Base-by-base conservation (phyloP, 2,888 invertebrate species). In the Tillus elongatus region DNA sequence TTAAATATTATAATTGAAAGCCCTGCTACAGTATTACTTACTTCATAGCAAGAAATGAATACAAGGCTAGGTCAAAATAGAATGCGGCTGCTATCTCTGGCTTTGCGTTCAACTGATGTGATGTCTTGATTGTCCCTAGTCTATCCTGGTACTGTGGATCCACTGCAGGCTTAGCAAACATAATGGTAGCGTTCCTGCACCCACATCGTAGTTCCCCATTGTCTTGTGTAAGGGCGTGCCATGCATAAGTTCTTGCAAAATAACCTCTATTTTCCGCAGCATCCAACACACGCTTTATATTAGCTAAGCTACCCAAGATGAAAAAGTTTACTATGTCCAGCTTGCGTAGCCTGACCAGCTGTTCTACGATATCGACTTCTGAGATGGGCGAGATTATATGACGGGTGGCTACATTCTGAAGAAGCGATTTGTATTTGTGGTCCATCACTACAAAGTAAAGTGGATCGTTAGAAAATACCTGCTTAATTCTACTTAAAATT, bases 321-420 rank as follows among this genome's bases (percentile, higher is more conserved):
- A 95, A 93, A 58, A 84, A 90, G 58, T 92, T 90, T 13, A 89
- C 85, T 28, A 93, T 84, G 54, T 91, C 90, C 51, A 91, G 65
- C 54, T 86, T 81, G 13, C 86, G 69, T 37, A 87, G 68, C 57
- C 81, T 75, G 40, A 74, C 70, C 46, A 90, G 67, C 58, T 89
- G 89, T 1, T 72, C 72, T 48, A 74, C 74, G 32, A 80, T 70
- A 4, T 66, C 59, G 1, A 60, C 58, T 2, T 62, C 60, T 43
- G 75, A 74, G 47, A 77, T 72, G 4, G 73, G 73, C 2, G 83
- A 79, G n/a, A 93, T 91, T 1, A 92, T 81, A 63, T 93, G 92
- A 6, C 92, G 74, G 0, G 90, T 87, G 3, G 91, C 87, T 37
- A 92, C 82, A 59, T 93, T 92, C 63, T 89, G 81, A 24, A 93